Percentiles rank a stretch among this genome's conserved stretches.
Conservation (phyloP, 2,888 invertebrate genomes). For the Microctonus aethiopoides region DNA sequence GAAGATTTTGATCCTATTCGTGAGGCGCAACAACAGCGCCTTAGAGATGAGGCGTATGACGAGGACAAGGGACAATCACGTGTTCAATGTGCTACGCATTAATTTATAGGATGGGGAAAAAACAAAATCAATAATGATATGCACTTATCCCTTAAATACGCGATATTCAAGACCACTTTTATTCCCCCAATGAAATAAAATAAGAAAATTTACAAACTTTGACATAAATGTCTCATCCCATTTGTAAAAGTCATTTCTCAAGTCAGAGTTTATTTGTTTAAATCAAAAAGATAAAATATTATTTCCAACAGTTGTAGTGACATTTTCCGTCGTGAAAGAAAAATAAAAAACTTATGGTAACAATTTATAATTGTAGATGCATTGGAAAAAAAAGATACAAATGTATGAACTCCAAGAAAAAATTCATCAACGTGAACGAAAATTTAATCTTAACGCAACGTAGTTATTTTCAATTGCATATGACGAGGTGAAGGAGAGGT, state of each 20-base stretch:
- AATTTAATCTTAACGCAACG: background rate
- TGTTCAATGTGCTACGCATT: slow-evolving; percentile 81
- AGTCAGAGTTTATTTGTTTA: background rate
- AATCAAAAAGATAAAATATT: background rate
- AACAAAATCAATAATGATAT: slow-evolving; percentile 7
- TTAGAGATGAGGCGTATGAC: slow-evolving; percentile 77
- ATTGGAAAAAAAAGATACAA: no score
- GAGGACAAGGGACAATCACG: slow-evolving; percentile 84
- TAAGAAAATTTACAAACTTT: background rate
- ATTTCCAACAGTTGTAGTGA: background rate
- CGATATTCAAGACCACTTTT: slow-evolving; percentile 20
- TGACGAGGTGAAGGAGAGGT: background rate
- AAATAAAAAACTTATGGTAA: background rate
- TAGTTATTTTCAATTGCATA: background rate
- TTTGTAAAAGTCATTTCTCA: background rate
- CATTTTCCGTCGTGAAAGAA: background rate
- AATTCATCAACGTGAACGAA: no score
- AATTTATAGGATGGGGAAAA: slow-evolving; percentile 50
- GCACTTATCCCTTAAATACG: background rate
- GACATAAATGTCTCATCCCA: background rate
- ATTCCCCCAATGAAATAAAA: slow-evolving; percentile 1
- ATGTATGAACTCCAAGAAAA: no score
- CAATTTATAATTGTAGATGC: background rate
- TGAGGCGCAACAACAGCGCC: slow-evolving; percentile 71
- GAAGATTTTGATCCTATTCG: slow-evolving; percentile 83